Base-by-base conservation (phyloP, 2,797 vertebrate species). In the Sus cebifrons region DNA sequence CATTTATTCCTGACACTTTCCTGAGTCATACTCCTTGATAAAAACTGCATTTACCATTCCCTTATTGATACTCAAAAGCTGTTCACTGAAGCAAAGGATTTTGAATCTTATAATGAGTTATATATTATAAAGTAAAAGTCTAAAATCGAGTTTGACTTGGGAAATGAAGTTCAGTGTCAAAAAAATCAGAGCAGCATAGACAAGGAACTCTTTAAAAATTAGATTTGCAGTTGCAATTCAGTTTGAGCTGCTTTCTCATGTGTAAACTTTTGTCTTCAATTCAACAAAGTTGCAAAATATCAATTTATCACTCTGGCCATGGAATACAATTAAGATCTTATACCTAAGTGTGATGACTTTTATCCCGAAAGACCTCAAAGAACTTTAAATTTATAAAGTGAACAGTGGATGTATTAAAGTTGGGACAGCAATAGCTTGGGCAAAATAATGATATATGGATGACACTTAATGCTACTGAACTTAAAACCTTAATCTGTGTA, bases 261-360 rank as follows among this genome's bases (percentile, higher is more conserved):
- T 84, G 82, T 92, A 90, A 96, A 92, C 23, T 64, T 95, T 83
- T 83, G 56, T 52, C 23, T 94, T 92, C 58, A 74, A 58, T 90
- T 95, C 75, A 96, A 56, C 13, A 27, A 20, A 79, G 49, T 94
- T 86, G 73, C 36, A 94, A 96, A 94, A 92, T 90, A 94, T 89
- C 65, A 86, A 62, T 89, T 86, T 94, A 86, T 49, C 29, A 27
- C 27, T 73, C 32, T 89, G 65, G 3, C 32, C 60, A 60, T 84
- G 15, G 75, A 79, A 67, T 73, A 90, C 10, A 12, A 90, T 75
- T 95, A 83, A 95, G 60, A 74, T 87, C 32, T 90, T 91, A 64
- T 13, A 75, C 44, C 70, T 83, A 81, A 9, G 13, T 67, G 7
- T 88, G 86, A 58, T 74, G 23, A 1, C 0, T 23, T 87, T 84